Percentiles rank a stretch among this genome's conserved stretches.
These are phyloP conservation scores for Notarius quadriscutis DNA, from an alignment of 2,113 vertebrate species.

Conservation along the genomic window DNA sequence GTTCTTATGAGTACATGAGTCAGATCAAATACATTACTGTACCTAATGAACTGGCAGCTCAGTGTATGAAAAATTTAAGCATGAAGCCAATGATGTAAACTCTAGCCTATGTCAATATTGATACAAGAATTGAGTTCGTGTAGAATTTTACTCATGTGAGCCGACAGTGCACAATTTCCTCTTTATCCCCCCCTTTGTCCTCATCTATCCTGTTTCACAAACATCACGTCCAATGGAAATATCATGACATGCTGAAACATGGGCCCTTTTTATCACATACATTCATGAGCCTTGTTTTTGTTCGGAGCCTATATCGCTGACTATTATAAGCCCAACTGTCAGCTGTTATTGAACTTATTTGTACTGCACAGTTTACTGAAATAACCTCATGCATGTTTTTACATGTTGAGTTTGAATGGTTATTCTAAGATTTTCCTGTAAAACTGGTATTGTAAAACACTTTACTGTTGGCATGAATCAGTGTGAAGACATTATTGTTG, in stretches of 20 bases:
- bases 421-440: background rate
- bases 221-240: background rate
- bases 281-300: background rate
- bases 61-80: background rate
- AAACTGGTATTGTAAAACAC: background rate
- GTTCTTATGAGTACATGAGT: background rate
- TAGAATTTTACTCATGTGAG: background rate
- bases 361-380: background rate
- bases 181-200: background rate
- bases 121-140: background rate
- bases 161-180: background rate
- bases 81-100: background rate
- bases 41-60: background rate
- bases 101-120: background rate
- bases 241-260: background rate
- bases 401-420: background rate
- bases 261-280: background rate
- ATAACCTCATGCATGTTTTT: conserved; percentile 1
- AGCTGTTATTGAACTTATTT: background rate
- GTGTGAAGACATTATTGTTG: background rate
- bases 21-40: background rate
- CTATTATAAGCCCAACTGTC: background rate
- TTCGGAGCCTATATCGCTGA: background rate
- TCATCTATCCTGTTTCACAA: background rate
- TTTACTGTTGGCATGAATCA: background rate